Evolutionary conservation across 2,113 vertebrate species (phyloP).

Genomic region (Budorcas taxicolor): DNA sequence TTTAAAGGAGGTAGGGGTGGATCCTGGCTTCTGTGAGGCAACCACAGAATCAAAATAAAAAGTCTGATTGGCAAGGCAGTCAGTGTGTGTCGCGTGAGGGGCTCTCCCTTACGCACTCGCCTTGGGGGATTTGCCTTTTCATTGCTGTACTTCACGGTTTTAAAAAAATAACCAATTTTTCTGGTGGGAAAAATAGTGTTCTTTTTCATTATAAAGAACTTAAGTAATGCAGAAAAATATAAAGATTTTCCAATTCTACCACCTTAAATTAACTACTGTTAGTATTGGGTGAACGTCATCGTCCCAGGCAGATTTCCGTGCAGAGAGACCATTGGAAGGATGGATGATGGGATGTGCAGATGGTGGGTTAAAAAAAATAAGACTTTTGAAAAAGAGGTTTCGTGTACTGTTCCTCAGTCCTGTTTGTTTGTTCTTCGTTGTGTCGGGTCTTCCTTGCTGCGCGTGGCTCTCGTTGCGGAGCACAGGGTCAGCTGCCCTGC

Average conservation of each 20-base stretch:
- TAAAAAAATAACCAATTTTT: slow-evolving; percentile 10
- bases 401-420: not conserved
- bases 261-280: not conserved
- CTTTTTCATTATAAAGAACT: not conserved
- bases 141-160: not conserved
- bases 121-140: not conserved
- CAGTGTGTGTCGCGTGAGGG: rapidly evolving
- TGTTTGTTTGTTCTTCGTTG: not conserved
- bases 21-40: not conserved
- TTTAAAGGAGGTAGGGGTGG: slow-evolving; percentile 21
- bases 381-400: not conserved
- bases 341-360: not conserved
- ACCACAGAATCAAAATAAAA: not conserved
- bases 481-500: not conserved
- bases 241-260: not conserved
- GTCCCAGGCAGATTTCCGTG: not conserved
- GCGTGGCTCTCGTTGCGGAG: rapidly evolving
- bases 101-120: not conserved
- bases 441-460: not conserved
- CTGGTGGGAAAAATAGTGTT: not conserved
- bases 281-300: not conserved
- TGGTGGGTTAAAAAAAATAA: not conserved
- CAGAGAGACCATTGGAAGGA: not conserved
- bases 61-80: not conserved
- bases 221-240: not conserved